These are phyloP conservation scores for Discoglossus pictus DNA, from an alignment of 2,797 vertebrate species.

Conservation along the genomic window DNA sequence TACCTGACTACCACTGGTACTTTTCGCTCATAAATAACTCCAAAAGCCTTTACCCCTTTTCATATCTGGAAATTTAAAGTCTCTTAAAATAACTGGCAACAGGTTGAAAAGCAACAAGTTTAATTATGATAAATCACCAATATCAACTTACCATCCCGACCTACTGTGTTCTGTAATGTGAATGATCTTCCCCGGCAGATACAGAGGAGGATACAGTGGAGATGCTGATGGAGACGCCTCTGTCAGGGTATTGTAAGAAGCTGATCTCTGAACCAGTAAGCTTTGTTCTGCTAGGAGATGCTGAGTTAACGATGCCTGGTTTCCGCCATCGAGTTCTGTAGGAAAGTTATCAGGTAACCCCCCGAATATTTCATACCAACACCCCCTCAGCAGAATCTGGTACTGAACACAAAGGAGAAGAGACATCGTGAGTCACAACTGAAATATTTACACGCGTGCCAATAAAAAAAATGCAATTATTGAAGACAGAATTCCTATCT, in stretches of 20 bases:
- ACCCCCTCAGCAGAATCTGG: constrained; percentile 88
- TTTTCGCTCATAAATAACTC: too few relatives aligned
- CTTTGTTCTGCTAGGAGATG: constrained; percentile 91
- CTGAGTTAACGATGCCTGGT: constrained; percentile 75
- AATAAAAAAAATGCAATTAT: too few relatives aligned
- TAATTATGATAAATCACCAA: too few relatives aligned
- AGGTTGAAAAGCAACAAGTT: not conserved
- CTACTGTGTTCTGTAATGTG: constrained; percentile 84
- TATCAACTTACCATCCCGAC: constrained; percentile 73
- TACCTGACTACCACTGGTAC: too few relatives aligned
- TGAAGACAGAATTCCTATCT: too few relatives aligned
- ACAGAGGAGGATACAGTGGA: constrained; percentile 80
- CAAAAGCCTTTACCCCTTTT: too few relatives aligned
- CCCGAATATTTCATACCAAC: constrained; percentile 93
- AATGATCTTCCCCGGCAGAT: constrained; percentile 86
- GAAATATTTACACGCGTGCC: not conserved
- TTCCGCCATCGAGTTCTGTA: constrained; percentile 84
- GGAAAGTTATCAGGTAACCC: constrained; percentile 84
- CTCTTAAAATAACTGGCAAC: not conserved
- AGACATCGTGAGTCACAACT: not conserved
- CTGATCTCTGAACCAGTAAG: constrained; percentile 76
- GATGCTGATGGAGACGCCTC: constrained; percentile 73
- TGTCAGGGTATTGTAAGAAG: constrained; percentile 80
- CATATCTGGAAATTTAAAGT: too few relatives aligned
- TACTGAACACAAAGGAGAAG: constrained; percentile 72